Percentiles rank a stretch among this genome's conserved stretches.
phyloP scores from a whole-genome alignment of 2,113 vertebrate species.

The Passer domesticus region DNA sequence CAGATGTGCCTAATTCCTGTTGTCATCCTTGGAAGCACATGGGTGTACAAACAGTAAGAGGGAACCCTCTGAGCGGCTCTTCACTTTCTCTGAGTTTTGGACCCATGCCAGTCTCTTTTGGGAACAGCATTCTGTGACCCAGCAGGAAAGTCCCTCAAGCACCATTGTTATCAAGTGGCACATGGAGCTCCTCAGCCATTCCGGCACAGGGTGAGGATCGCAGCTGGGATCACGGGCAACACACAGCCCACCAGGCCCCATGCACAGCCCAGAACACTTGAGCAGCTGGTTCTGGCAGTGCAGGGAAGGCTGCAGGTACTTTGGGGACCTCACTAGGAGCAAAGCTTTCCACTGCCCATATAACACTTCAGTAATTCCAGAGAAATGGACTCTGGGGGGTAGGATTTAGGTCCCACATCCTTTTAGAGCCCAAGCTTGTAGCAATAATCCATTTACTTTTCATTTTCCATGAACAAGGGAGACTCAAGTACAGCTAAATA shows the following conservation, averaged over 20 bases:
- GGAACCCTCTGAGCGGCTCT: neutral
- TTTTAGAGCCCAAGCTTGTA: neutral
- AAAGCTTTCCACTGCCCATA: neutral
- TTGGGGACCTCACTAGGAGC: neutral
- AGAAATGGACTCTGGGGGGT: neutral
- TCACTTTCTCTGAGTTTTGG: neutral
- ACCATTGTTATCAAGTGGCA: neutral
- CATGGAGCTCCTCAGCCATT: neutral
- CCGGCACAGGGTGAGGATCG: neutral
- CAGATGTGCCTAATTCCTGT: neutral
- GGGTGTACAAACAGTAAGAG: neutral
- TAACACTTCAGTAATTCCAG: neutral
- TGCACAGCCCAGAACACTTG: neutral
- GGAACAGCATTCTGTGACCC: neutral
- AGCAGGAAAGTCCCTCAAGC: neutral
- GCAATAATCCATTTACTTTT: neutral
- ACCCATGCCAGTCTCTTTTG: neutral
- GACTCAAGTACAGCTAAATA: neutral
- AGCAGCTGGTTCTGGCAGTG: neutral
- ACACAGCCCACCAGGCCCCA: neutral
- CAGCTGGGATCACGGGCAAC: neutral
- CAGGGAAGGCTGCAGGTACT: neutral
- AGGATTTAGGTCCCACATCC: rapidly evolving
- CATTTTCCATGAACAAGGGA: neutral
- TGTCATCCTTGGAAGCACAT: neutral